phyloP scores from a whole-genome alignment of 1,140 invertebrate genomes.

The Papilio glaucus region DNA sequence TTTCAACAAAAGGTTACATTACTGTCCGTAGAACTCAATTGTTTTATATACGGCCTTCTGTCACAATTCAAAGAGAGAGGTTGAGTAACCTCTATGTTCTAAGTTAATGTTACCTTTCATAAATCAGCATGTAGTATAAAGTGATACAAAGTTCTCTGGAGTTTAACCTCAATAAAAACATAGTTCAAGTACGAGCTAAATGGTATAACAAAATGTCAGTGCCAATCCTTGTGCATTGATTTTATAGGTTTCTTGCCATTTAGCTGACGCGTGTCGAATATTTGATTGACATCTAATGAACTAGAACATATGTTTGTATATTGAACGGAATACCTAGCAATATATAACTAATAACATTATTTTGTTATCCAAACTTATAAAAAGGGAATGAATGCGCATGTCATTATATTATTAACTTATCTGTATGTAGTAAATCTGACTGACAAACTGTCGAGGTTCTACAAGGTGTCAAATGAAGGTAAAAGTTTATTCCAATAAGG shows the following conservation, averaged over 20 bases:
- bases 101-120: constrained; percentile 14
- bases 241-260: background rate
- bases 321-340: too few relatives aligned
- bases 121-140: constrained; percentile 13
- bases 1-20: constrained; percentile 11
- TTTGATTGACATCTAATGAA: background rate
- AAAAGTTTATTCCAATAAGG: background rate
- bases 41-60: constrained; percentile 21
- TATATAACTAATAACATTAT: too few relatives aligned
- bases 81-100: background rate
- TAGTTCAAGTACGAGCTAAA: background rate
- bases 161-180: background rate
- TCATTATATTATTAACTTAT: background rate
- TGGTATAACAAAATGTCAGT: constrained; percentile 22
- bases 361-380: too few relatives aligned
- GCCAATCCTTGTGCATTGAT: background rate
- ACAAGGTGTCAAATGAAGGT: constrained; percentile 1
- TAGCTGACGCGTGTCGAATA: background rate
- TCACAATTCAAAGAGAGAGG: constrained; percentile 26
- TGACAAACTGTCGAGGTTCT: background rate
- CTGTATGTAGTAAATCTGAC: background rate
- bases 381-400: background rate
- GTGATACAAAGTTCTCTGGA: background rate
- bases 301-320: background rate
- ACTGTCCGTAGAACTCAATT: constrained; percentile 8